Conservation (phyloP, 2,888 invertebrate genomes). For the Drosophila emarginata region DNA sequence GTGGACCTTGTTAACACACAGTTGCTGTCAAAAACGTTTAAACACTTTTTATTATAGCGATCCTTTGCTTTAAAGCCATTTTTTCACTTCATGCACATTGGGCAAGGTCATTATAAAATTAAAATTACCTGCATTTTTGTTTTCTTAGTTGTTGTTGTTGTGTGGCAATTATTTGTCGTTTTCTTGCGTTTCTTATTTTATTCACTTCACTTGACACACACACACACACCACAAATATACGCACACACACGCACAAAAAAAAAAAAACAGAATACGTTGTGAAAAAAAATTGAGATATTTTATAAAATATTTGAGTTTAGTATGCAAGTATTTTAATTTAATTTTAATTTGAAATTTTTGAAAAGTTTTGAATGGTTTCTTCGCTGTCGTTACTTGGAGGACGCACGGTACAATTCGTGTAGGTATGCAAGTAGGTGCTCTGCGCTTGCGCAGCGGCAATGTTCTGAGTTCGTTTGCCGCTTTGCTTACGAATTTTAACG, state of each 20-base stretch:
- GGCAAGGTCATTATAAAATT: slow-evolving; percentile 9
- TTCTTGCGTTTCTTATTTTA: not conserved
- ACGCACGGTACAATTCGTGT: slow-evolving; percentile 27
- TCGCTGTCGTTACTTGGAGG: not conserved
- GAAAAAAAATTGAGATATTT: not conserved
- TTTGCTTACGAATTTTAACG: slow-evolving; percentile 72
- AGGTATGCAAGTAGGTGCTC: slow-evolving; percentile 66
- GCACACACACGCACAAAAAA: not conserved
- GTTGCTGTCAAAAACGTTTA: not conserved
- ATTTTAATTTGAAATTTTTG: slow-evolving; percentile 11
- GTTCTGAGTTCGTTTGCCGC: slow-evolving; percentile 76
- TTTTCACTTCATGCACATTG: slow-evolving; percentile 1
- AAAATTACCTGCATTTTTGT: slow-evolving; percentile 3
- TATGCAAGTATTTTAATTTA: slow-evolving; percentile 8
- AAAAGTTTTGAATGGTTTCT: not conserved
- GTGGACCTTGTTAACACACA: not conserved
- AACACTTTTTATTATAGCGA: not conserved
- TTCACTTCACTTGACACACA: not conserved
- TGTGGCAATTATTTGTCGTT: slow-evolving; percentile 2
- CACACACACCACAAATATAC: not conserved
- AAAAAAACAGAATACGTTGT: no score
- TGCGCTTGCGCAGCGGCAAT: slow-evolving; percentile 77
- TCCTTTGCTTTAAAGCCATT: not conserved
- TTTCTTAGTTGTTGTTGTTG: not conserved
- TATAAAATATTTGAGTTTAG: not conserved